These are phyloP conservation scores for Microtus richardsoni DNA, from an alignment of 2,113 vertebrate genomes.

Conservation along the genomic window DNA sequence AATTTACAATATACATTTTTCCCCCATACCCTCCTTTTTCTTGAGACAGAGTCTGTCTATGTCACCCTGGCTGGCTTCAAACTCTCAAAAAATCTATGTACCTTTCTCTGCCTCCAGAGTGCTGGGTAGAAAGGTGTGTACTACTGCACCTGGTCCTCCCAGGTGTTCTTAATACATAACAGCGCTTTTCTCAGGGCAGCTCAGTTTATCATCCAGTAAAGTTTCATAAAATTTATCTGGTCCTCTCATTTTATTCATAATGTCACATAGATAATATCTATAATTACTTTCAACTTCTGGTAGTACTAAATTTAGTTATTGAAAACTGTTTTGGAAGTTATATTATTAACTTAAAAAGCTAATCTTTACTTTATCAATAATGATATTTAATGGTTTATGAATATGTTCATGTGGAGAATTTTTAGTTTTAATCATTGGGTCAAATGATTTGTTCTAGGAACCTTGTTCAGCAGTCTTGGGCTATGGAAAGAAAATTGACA, in stretches of 20 bases:
- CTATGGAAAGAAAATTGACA: slow-evolving; percentile 95
- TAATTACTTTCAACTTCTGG: not conserved
- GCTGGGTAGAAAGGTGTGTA: no score
- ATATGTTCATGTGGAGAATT: slow-evolving; percentile 27
- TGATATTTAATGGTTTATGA: slow-evolving; percentile 34
- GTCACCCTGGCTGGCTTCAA: not conserved
- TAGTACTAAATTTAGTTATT: slow-evolving; percentile 25
- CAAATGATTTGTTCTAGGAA: slow-evolving; percentile 86
- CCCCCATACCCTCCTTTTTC: not conserved
- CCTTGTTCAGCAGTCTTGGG: slow-evolving; percentile 95
- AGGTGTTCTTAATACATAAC: not conserved
- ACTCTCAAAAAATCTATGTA: not conserved
- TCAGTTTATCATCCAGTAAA: not conserved
- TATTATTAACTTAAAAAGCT: slow-evolving; percentile 22
- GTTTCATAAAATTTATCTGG: slow-evolving; percentile 28
- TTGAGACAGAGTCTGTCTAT: not conserved
- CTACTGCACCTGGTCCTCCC: not conserved
- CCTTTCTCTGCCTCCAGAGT: not conserved
- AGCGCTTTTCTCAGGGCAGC: not conserved
- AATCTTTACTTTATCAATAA: slow-evolving; percentile 31
- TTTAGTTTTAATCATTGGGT: slow-evolving; percentile 45
- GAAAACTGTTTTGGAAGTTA: not conserved
- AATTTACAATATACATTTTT: not conserved
- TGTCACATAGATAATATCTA: not conserved
- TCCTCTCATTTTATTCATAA: not conserved